These are phyloP conservation scores for Diogma glabrata DNA, from an alignment of 2,888 invertebrate genomes.

Conservation along the genomic window DNA sequence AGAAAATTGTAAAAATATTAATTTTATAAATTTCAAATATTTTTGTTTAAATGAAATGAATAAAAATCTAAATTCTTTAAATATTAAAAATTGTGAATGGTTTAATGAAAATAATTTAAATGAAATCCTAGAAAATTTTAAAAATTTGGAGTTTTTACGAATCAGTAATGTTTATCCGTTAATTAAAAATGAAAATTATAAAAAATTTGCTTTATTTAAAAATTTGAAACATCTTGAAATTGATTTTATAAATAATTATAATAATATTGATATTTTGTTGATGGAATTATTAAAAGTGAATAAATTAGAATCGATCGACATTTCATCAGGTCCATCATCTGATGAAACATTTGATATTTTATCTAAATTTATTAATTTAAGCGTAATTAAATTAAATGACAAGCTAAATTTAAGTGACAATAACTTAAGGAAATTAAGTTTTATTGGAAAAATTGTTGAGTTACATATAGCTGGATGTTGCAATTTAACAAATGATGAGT, in stretches of 20 bases:
- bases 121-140: conserved; percentile 4
- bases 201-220: not conserved
- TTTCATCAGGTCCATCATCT: conserved; percentile 1
- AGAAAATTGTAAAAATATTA: conserved; percentile 3
- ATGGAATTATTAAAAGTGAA: not conserved
- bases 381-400: not conserved
- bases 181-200: not conserved
- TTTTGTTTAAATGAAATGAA: not conserved
- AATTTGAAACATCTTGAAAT: conserved; percentile 1
- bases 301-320: conserved; percentile 3
- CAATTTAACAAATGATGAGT: not conserved
- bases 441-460: not conserved
- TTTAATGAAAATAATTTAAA: conserved; percentile 3
- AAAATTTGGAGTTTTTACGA: not conserved
- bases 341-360: not conserved
- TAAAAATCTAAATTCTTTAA: not conserved
- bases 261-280: conserved; percentile 1
- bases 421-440: not conserved
- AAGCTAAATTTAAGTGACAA: conserved; percentile 1
- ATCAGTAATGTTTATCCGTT: conserved; percentile 6
- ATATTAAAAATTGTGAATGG: conserved; percentile 3
- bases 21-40: conserved; percentile 1
- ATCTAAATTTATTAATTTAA: conserved; percentile 7
- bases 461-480: conserved; percentile 6
- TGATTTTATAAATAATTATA: conserved; percentile 2